These are phyloP conservation scores for Hippoglossus stenolepis DNA, from an alignment of 2,113 vertebrate species.

Conservation along the genomic window DNA sequence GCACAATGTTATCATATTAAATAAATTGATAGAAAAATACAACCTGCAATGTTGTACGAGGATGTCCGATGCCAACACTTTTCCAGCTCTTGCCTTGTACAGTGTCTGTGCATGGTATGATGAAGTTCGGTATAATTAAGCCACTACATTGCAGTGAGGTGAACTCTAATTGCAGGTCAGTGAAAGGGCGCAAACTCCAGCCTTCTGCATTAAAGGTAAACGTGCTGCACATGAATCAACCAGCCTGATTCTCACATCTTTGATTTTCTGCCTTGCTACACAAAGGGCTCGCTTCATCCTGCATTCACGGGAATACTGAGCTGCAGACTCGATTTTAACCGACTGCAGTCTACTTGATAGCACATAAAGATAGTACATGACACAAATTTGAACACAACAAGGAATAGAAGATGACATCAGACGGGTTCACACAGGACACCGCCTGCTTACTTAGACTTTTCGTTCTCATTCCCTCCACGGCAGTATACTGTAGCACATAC, in stretches of 20 bases:
- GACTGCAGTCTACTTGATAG: not conserved
- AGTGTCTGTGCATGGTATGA: not conserved
- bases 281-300: not conserved
- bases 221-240: not conserved
- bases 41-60: too few species aligned
- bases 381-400: not conserved
- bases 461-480: not conserved
- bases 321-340: not conserved
- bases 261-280: not conserved
- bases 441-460: constrained; percentile 17
- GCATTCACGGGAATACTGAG: not conserved
- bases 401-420: constrained; percentile 17
- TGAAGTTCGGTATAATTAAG: not conserved
- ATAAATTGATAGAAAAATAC: not conserved
- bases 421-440: constrained; percentile 10
- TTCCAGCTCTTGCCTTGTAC: not conserved
- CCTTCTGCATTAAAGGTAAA: not conserved
- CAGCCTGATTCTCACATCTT: not conserved
- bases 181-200: not conserved
- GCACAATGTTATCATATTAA: not conserved
- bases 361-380: not conserved
- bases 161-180: not conserved
- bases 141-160: not conserved
- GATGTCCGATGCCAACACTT: not conserved
- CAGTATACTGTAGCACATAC: not conserved